phyloP scores from a whole-genome alignment of 2,888 invertebrate genomes.

The Sarcophaga caerulescens region DNA sequence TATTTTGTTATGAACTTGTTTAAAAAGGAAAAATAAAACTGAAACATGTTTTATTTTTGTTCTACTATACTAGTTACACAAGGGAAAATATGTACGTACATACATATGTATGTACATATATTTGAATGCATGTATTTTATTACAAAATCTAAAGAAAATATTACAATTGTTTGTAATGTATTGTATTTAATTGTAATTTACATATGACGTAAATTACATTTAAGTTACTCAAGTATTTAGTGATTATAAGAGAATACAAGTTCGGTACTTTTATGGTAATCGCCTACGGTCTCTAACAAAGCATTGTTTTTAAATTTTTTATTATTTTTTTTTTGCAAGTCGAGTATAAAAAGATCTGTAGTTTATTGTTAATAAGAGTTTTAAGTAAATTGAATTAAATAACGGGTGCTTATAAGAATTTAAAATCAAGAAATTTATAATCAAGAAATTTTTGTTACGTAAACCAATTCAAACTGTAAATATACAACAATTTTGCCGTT shows the following conservation, averaged over 20 bases:
- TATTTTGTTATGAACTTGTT: neutral
- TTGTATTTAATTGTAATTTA: constrained; percentile 38
- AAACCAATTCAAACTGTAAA: too few relatives aligned
- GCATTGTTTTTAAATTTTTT: neutral
- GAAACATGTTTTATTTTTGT: neutral
- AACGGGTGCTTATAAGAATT: neutral
- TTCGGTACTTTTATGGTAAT: neutral
- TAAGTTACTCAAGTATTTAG: neutral
- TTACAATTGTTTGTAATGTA: constrained; percentile 5
- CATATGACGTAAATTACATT: constrained; percentile 54
- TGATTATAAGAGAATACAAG: too few relatives aligned
- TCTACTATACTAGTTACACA: neutral
- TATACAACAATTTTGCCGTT: too few relatives aligned
- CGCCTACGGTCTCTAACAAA: neutral
- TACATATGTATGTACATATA: neutral
- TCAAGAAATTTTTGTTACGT: too few relatives aligned
- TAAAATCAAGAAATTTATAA: neutral
- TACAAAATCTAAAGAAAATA: neutral
- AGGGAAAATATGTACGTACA: too few relatives aligned
- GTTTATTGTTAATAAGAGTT: neutral
- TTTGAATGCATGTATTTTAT: neutral
- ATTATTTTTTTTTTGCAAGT: neutral
- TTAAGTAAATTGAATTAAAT: neutral
- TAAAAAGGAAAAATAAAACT: neutral
- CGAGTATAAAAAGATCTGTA: neutral